These are phyloP conservation scores for Drosophila carrolli DNA, from an alignment of 1,140 invertebrate genomes.

Conservation along the genomic window DNA sequence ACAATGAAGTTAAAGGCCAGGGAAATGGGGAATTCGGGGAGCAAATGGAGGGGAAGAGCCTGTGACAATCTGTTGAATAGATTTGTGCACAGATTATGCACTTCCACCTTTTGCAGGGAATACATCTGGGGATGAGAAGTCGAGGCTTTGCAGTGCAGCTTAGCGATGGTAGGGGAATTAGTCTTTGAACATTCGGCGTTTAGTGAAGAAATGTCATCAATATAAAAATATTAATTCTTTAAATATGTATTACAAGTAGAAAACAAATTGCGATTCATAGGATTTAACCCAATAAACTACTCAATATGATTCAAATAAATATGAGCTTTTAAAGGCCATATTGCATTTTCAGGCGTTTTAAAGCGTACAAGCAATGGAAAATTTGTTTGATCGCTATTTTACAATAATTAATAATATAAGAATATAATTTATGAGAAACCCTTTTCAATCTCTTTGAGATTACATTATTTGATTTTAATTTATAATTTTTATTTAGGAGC, in stretches of 20 bases:
- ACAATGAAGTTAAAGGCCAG: conserved; percentile 48
- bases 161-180: conserved; percentile 11
- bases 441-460: too few species aligned
- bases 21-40: not conserved
- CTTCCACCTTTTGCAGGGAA: conserved; percentile 13
- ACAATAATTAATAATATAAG: too few species aligned
- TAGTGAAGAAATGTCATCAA: conserved; percentile 1
- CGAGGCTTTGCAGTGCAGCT: not conserved
- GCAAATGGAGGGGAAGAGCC: conserved; percentile 10
- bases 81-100: conserved; percentile 56
- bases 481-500: too few species aligned
- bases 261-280: too few species aligned
- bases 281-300: too few species aligned
- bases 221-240: not conserved
- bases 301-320: too few species aligned
- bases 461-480: too few species aligned
- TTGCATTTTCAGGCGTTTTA: too few species aligned
- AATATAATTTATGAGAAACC: too few species aligned
- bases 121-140: conserved; percentile 13
- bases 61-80: conserved; percentile 56
- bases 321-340: too few species aligned
- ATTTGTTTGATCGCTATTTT: too few species aligned
- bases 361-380: too few species aligned
- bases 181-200: conserved; percentile 4
- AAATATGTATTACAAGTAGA: not conserved